These are phyloP conservation scores for Harpagoxenus sublaevis DNA, from an alignment of 2,888 invertebrate genomes.

Conservation along the genomic window DNA sequence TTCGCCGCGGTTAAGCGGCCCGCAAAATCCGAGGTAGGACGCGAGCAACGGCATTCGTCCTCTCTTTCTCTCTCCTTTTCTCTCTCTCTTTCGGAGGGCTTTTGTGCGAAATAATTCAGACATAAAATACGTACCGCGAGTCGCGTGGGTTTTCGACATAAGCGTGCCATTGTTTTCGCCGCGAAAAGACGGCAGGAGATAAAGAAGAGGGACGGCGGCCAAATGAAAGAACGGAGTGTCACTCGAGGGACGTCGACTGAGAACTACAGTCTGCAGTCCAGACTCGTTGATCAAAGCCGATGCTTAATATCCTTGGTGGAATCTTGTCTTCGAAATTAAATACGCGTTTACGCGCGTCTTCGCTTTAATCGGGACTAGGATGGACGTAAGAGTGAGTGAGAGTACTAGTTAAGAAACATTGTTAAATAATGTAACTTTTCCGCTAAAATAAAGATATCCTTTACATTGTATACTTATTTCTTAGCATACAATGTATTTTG, in stretches of 20 bases:
- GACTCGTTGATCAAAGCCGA: slow-evolving; percentile 46
- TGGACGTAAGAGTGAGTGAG: not conserved
- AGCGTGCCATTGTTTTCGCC: slow-evolving; percentile 83
- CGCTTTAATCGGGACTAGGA: not conserved
- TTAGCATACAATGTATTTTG: not conserved
- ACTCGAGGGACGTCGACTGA: slow-evolving; percentile 51
- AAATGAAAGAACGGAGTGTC: slow-evolving; percentile 75
- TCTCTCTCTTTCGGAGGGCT: slow-evolving; percentile 69
- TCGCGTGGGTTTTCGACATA: slow-evolving; percentile 81
- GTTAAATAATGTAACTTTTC: not conserved
- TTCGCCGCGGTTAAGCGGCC: slow-evolving; percentile 33
- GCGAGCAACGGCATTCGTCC: slow-evolving; percentile 32
- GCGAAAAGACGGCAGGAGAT: slow-evolving; percentile 73
- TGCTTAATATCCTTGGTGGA: slow-evolving; percentile 12
- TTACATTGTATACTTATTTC: not conserved
- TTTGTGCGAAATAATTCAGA: slow-evolving; percentile 85
- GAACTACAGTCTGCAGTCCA: slow-evolving; percentile 50
- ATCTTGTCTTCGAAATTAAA: slow-evolving; percentile 32
- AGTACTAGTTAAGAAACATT: not conserved
- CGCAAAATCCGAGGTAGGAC: slow-evolving; percentile 36
- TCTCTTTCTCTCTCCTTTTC: slow-evolving; percentile 10
- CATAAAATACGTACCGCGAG: slow-evolving; percentile 82
- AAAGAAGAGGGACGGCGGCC: slow-evolving; percentile 46
- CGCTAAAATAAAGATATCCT: not conserved
- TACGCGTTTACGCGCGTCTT: slow-evolving; percentile 9